Evolutionary conservation across 2,797 vertebrate genomes (phyloP).

Genomic region (Molossus alvarezi): DNA sequence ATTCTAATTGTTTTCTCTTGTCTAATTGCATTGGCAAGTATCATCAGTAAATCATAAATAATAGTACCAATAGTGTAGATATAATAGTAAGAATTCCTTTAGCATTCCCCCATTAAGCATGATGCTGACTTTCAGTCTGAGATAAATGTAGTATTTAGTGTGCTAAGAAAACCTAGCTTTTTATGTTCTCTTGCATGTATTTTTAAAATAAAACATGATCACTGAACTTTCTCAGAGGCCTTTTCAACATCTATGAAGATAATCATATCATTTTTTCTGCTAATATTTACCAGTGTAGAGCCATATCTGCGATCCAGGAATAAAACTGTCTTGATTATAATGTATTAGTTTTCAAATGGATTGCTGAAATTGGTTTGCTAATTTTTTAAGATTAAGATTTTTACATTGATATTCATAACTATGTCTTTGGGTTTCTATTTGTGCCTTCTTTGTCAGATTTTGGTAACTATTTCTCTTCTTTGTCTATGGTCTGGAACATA

Average conservation of each 20-base stretch:
- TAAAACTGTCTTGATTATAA: not conserved
- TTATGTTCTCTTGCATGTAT: not conserved
- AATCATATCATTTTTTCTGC: not conserved
- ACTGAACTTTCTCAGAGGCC: not conserved
- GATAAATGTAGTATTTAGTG: conserved; percentile 2
- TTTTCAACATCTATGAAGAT: not conserved
- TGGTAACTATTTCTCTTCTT: not conserved
- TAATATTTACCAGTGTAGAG: not conserved
- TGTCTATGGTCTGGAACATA: not conserved
- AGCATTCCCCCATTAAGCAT: not conserved
- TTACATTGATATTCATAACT: not conserved
- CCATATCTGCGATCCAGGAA: conserved; percentile 1
- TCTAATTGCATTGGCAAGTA: conserved; percentile 17
- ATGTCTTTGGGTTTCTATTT: not conserved
- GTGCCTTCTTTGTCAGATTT: not conserved
- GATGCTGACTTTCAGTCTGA: not conserved
- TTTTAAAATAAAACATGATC: not conserved
- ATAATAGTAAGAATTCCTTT: conserved; percentile 29
- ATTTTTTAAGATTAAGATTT: not conserved
- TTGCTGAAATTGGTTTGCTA: not conserved
- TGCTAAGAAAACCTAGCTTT: not conserved
- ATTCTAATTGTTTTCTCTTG: conserved; percentile 30
- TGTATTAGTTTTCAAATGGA: not conserved
- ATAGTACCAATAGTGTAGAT: not conserved
- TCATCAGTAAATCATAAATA: conserved; percentile 17